Percentiles rank a stretch among this genome's conserved stretches.
These are phyloP conservation scores for Agonopterix heracliana DNA, from an alignment of 2,888 invertebrate species.

Conservation along the genomic window DNA sequence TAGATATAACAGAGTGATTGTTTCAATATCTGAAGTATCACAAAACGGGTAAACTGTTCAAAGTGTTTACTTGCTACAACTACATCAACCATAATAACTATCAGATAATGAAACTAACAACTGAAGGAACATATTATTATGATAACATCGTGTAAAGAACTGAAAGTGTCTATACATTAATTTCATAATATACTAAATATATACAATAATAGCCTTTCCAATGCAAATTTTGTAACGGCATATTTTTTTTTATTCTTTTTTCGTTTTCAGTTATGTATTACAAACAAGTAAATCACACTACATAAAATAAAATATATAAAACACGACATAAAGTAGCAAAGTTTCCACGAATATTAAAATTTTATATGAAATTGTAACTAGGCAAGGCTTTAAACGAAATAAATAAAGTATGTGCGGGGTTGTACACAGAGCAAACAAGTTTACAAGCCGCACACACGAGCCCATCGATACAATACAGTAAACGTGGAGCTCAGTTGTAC, in stretches of 20 bases:
- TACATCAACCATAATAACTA: background rate
- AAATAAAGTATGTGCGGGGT: constrained; percentile 41
- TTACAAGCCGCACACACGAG: background rate
- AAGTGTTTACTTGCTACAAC: too few relatives aligned
- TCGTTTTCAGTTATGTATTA: constrained; percentile 55
- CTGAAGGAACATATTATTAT: constrained; percentile 37
- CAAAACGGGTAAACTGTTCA: background rate
- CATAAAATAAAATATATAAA: constrained; percentile 66
- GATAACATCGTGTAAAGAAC: constrained; percentile 44
- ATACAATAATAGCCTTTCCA: constrained; percentile 57
- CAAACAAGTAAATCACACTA: constrained; percentile 71
- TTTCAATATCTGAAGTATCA: constrained; percentile 16
- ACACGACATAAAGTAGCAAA: constrained; percentile 67
- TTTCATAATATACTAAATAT: constrained; percentile 65
- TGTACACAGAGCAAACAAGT: constrained; percentile 23
- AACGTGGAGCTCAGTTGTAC: too few relatives aligned
- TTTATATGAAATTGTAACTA: constrained; percentile 55
- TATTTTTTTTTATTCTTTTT: constrained; percentile 50
- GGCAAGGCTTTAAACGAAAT: constrained; percentile 59
- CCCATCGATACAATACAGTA: too few relatives aligned
- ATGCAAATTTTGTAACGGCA: constrained; percentile 49
- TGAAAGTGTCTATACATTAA: constrained; percentile 58
- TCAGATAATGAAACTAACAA: constrained; percentile 37
- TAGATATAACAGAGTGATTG: constrained; percentile 29
- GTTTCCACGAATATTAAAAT: constrained; percentile 49